Conservation (phyloP, 92 coral and sea anemone genomes). For the Galaxea fascicularis region DNA sequence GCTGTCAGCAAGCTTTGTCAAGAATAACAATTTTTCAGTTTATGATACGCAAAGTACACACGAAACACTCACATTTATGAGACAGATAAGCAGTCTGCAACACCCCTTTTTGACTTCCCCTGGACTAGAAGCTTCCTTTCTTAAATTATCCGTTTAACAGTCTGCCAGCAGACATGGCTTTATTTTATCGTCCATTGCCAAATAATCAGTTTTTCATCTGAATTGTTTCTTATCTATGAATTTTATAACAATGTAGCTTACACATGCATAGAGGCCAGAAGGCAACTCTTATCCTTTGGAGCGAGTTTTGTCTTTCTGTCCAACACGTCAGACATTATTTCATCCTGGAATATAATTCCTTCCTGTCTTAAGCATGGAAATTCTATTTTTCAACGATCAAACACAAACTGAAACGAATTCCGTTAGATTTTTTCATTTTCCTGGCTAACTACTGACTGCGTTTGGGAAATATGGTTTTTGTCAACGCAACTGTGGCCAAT, state of each 20-base stretch:
- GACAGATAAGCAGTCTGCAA: not conserved
- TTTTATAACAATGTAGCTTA: conserved; percentile 13
- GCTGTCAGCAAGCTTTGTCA: not conserved
- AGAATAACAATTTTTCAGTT: not conserved
- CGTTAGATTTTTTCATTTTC: too few relatives aligned
- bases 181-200: not conserved
- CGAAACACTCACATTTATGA: not conserved
- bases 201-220: not conserved
- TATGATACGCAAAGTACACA: not conserved
- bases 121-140: not conserved
- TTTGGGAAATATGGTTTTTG: too few relatives aligned
- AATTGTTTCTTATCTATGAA: not conserved
- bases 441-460: too few relatives aligned
- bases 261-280: too few relatives aligned
- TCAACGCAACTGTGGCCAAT: too few relatives aligned
- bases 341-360: too few relatives aligned
- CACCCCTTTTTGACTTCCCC: not conserved
- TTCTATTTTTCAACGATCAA: too few relatives aligned
- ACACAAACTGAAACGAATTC: too few relatives aligned
- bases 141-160: not conserved
- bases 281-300: too few relatives aligned
- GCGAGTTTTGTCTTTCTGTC: too few relatives aligned
- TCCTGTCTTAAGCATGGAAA: too few relatives aligned
- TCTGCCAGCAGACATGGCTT: conserved; percentile 5
- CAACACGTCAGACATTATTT: too few relatives aligned